Base-by-base conservation (phyloP, 2,888 invertebrate genomes). In the Cephus runcator region DNA sequence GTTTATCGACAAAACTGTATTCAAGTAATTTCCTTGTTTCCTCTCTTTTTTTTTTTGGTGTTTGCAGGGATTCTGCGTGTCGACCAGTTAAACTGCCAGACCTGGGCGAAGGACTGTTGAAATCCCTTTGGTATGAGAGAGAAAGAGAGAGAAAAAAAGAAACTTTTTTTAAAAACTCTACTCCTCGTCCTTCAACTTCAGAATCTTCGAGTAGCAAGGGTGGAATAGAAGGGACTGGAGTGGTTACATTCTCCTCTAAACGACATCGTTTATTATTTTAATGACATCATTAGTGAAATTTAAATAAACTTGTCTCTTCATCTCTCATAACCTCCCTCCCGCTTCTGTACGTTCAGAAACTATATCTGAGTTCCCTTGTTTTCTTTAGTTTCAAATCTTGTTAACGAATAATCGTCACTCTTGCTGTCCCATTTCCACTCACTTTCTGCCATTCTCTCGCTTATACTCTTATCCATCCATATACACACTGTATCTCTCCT, bases 191-290 rank as follows among this genome's bases (percentile, higher is more conserved):
- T 79, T 80, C 76, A 78, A 74, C 73, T 71, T 76, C 76, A 76
- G 73, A 69, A 73, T 74, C 23, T 82, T 81, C 77, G 76, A 77
- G 79, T 71, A 78, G 75, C 69, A 69, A 73, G 71, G 71, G 77
- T 56, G 40, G 1, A 40, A 15, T 40, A 40, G 40, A 76, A 76
- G 69, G 79, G 80, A 76, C 75, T 78, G 76, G 80, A 79, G 81
- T 80, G 77, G 77, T 80, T 86, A 85, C 82, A 82, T 80, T 82
- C 79, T 69, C 78, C 80, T 83, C 81, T 81, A 85, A 88, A 86
- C 85, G 88, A 86, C 87, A 83, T 86, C 87, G 85, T 88, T 88
- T 88, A 86, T 87, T 87, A 88, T 88, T 87, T 88, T 88, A 88
- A 88, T 85, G 88, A 87, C 87, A 85, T 87, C 88, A 86, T 88